Conservation (phyloP, 37 sponge, comb jelly and placozoan genomes). For the Halichondria panicea region DNA sequence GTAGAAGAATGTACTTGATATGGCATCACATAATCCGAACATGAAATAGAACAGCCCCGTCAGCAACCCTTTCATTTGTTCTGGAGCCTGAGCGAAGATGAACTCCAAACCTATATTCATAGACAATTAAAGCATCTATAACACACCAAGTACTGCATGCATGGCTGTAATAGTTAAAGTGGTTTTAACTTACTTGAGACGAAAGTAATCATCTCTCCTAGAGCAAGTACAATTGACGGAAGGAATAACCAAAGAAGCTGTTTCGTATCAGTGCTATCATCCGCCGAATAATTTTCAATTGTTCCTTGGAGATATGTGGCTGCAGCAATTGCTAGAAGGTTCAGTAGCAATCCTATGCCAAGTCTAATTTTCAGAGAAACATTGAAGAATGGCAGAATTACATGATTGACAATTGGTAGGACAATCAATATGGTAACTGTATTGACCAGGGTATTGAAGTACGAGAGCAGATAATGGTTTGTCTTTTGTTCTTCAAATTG, state of each 20-base stretch:
- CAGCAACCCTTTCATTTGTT: constrained; percentile 59
- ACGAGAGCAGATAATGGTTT: too few relatives aligned
- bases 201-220: constrained; percentile 7
- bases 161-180: too few relatives aligned
- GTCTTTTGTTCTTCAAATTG: too few relatives aligned
- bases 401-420: constrained; percentile 23
- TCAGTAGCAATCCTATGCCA: constrained; percentile 16
- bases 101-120: constrained; percentile 65
- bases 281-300: too few relatives aligned
- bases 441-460: constrained; percentile 9
- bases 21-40: constrained; percentile 15
- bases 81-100: constrained; percentile 64
- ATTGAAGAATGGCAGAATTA: constrained; percentile 23
- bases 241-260: constrained; percentile 12
- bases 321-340: neutral
- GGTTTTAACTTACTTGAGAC: constrained; percentile 36
- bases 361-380: constrained; percentile 2
- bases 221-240: constrained; percentile 10
- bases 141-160: too few relatives aligned
- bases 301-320: neutral
- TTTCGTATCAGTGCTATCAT: neutral
- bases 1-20: neutral
- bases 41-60: constrained; percentile 53
- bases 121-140: too few relatives aligned
- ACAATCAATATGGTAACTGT: neutral